Percentiles rank a stretch among this genome's conserved stretches.
phyloP scores from a whole-genome alignment of 2,113 vertebrate species.

The Taxidea taxus region DNA sequence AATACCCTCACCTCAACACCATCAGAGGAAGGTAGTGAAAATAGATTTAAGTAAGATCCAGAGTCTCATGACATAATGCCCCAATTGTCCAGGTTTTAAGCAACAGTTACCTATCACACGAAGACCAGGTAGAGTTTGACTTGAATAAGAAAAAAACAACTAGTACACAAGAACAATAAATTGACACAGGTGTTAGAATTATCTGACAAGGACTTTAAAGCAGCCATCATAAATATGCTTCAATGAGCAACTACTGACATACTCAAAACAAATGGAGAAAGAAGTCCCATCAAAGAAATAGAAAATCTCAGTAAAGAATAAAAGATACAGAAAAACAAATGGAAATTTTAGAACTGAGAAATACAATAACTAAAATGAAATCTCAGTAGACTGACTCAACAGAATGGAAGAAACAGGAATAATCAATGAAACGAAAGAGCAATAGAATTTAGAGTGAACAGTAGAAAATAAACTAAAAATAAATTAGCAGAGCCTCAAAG shows the following conservation, averaged over 20 bases:
- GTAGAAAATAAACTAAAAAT: neutral
- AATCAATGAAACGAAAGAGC: neutral
- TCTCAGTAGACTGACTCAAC: neutral
- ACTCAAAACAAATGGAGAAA: neutral
- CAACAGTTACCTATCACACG: neutral
- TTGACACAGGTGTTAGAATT: neutral
- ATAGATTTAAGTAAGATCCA: neutral
- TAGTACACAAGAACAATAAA: neutral
- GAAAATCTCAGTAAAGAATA: neutral
- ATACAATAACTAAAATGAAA: neutral
- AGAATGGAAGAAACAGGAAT: neutral
- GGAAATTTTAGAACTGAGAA: neutral
- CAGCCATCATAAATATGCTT: neutral
- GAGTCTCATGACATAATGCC: neutral
- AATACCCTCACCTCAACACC: neutral
- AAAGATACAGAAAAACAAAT: neutral
- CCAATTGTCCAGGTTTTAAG: neutral
- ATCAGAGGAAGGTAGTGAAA: neutral
- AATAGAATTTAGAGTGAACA: neutral
- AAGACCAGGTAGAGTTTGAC: neutral
- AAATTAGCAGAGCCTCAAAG: neutral
- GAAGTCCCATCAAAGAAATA: neutral
- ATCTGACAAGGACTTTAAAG: neutral
- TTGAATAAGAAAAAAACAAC: neutral
- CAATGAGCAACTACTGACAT: neutral